Evolutionary conservation across 2,113 vertebrate species (phyloP), one percentile per base, ranked within the genome.

Genomic region (Alethe castanea): DNA sequence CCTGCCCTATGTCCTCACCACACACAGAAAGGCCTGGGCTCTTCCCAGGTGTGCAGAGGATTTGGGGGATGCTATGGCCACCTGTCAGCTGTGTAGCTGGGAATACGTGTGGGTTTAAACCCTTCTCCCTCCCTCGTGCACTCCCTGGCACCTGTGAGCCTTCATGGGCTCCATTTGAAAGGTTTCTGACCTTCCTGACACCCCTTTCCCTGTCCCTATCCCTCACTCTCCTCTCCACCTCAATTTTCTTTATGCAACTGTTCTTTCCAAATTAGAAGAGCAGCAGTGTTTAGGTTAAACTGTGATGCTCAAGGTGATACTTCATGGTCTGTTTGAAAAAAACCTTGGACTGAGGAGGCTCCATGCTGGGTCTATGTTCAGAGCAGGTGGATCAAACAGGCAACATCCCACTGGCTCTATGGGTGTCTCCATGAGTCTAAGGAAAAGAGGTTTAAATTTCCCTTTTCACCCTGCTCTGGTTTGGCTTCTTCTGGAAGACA

Each of bases 191-290:
- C 16, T 18, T 14, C 4, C 16, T 40, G 1, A 1, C 0, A n/a
- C 1, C 5, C 2, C 4, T 44, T 78, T 47, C 8, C 1, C 6
- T 29, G 22, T 57, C 16, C 6, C 3, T 1, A 9, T 20, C 7
- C 9, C 9, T 67, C 1, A 1, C 18, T 8, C 4, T 57, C 79
- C 17, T 80, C 19, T 54, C 11, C 2, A 5, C 2, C 19, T 54
- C 14, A 6, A 3, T 25, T 65, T 36, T 17, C 14, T 94, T 91
- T 20, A 24, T 48, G 44, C 22, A 59, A 8, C 22, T 26, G 2
- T 8, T 82, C 19, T 35, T 65, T 70, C 48, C 20, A 42, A 35
- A 40, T 38, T 17, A 36, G 54, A 47, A 44, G 24, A 74, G 26
- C 19, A 19, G 1, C 2, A 0, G 2, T 42, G 9, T 29, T 91